Conservation (phyloP, 2,113 vertebrate genomes). For the Hemiscyllium ocellatum region DNA sequence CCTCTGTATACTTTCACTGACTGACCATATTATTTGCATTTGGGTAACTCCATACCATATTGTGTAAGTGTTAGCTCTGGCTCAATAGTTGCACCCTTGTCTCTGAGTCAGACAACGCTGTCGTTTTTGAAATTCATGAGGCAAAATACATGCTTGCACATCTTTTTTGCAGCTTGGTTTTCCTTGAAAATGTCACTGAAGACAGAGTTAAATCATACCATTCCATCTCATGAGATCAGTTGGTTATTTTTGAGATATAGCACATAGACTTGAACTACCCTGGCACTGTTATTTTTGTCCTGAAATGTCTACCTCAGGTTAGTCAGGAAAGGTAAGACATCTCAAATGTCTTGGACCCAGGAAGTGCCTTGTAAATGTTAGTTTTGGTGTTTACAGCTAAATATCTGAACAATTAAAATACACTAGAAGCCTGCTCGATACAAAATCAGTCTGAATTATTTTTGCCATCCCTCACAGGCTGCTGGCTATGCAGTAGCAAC, state of each 20-base stretch:
- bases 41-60: not conserved
- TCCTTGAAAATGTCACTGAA: not conserved
- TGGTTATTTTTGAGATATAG: not conserved
- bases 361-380: not conserved
- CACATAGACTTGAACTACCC: no score
- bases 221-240: not conserved
- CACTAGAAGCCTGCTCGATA: not conserved
- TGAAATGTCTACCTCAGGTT: no score
- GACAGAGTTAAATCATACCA: not conserved
- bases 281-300: no score
- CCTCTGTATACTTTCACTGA: not conserved
- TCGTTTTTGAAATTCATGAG: not conserved
- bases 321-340: no score
- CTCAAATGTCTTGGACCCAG: no score
- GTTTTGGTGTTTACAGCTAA: not conserved
- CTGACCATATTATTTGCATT: not conserved
- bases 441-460: not conserved
- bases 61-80: not conserved
- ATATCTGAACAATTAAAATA: not conserved
- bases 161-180: not conserved
- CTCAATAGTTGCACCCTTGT: no score
- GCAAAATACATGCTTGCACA: no score
- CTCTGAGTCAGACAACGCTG: not conserved
- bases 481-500: no score
- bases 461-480: not conserved